Evolutionary conservation across 2,113 vertebrate species (phyloP), one percentile per base, ranked within the genome.

Genomic region (Reinhardtius hippoglossoides): DNA sequence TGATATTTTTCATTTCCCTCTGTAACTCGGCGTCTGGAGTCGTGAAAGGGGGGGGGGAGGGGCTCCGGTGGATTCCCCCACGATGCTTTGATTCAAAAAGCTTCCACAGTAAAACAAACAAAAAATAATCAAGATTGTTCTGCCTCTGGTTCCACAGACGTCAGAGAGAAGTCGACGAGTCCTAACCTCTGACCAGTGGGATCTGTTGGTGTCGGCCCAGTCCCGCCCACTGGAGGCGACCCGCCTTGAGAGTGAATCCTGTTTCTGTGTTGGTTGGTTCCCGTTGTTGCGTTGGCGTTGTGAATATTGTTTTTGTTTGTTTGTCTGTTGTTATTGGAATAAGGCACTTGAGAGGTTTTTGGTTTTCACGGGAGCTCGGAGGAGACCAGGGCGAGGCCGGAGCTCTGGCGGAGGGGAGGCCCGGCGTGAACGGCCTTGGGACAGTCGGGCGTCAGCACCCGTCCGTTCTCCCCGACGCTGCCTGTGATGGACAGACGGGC

Each of bases 361-460:
- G 97, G 97, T 97, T 96, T 97, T 99, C 96, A 99, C 92, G 97
- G 98, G 93, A 99, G 95, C 94, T 99, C 98, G 60, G 97, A 97
- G 94, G 97, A 97, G 93, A 99, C 97, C 92, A 99, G 95, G 93
- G 98, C 97, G 92, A 99, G 94, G 92, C 97, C 97, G 82, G 98
- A 97, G 95, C 96, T 97, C 93, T 97, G 98, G 92, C 97, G 96
- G 86, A 98, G 95, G 82, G 98, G 94, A 56, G 97, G 95, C 89
- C 97, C 97, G 37, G 96, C 60, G 90, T 99, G 97, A 55, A 99
- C 91, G 37, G 98, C 96, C 93, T 99, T 99, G 50, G 98, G 97
- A 94, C 97, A 99, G 95, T 99, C 98, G 1, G 98, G 97, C 71
- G 97, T 97, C 94, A 99, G 86, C 57, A 99, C 97, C 0, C 98